Percentiles rank a stretch among this genome's conserved stretches.
These are phyloP conservation scores for Vicugna pacos DNA, from an alignment of 2,113 vertebrate genomes.

Conservation along the genomic window DNA sequence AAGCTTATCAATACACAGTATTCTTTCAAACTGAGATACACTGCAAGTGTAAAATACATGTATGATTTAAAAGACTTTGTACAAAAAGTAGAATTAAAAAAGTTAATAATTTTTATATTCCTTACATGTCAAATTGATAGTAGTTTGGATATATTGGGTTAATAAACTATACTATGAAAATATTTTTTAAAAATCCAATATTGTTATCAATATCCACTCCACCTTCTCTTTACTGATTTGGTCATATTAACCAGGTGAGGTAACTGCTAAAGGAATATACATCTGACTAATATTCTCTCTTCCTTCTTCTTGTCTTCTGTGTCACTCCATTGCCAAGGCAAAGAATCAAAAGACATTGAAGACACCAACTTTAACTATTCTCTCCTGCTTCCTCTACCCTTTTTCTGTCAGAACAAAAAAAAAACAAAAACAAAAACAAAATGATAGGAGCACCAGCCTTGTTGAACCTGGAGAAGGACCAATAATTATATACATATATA, in stretches of 20 bases:
- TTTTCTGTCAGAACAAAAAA: background rate
- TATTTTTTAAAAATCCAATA: background rate
- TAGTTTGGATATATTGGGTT: no score
- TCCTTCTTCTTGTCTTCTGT: background rate
- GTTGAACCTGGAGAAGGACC: background rate
- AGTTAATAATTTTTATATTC: no score
- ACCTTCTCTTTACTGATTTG: background rate
- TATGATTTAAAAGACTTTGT: no score
- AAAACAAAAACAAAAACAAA: background rate
- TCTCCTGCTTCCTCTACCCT: background rate
- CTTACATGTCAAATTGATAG: no score
- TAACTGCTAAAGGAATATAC: background rate
- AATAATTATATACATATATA: no score
- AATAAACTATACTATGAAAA: no score
- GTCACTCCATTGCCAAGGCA: background rate
- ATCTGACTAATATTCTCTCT: background rate
- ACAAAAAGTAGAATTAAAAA: no score
- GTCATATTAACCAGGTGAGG: background rate
- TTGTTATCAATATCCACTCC: background rate
- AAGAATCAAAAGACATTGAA: background rate
- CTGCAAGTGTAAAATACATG: no score
- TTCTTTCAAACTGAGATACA: no score
- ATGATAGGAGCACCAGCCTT: background rate
- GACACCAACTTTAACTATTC: background rate
- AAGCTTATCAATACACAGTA: background rate